Evolutionary conservation across 2,113 vertebrate genomes (phyloP), one percentile per base, ranked within the genome.

Genomic region (Pedionomus torquatus): DNA sequence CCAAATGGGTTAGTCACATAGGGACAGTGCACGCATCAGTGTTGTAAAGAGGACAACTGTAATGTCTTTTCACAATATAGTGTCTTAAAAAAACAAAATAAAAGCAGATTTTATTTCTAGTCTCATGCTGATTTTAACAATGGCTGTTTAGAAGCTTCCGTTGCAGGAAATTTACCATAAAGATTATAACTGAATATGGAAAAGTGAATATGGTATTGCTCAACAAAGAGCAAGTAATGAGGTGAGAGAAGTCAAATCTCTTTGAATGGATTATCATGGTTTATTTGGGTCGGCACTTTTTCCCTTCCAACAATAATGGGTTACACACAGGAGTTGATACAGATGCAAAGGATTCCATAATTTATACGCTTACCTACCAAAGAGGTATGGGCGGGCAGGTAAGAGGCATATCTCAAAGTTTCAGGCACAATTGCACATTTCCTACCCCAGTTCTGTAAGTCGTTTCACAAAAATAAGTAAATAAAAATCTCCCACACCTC

Each of bases 1-100:
- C 74, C 75, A 86, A 89, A 81, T 12, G 57, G 72, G 77, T 97
- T 96, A 97, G 91, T 96, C 35, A 80, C 70, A 9, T 75, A 96
- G 92, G 44, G 18, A 64, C 0, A 96, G 90, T 1, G 2, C 46
- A 85, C 3, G 19, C 90, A 83, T 57, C 78, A 81, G 41, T 20
- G 33, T 6, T 61, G 54, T 19, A 18, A 70, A 78, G 68, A 68
- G 33, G 54, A 39, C 30, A 90, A 80, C 18, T 89, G 35, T 43
- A 72, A 90, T 7, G 37, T n/a, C 49, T 84, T 23, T 54, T 93
- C 48, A 83, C 33, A 79, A 65, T 39, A 77, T 0, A 85, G 37
- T 17, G 16, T 20, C 68, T 72, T 63, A 71, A 88, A 87, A 93
- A 81, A n/a, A 5, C 9, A 83, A 90, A 89, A 90, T 61, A 71